Base-by-base conservation (phyloP, 2,113 vertebrate genomes). In the Fulica atra region DNA sequence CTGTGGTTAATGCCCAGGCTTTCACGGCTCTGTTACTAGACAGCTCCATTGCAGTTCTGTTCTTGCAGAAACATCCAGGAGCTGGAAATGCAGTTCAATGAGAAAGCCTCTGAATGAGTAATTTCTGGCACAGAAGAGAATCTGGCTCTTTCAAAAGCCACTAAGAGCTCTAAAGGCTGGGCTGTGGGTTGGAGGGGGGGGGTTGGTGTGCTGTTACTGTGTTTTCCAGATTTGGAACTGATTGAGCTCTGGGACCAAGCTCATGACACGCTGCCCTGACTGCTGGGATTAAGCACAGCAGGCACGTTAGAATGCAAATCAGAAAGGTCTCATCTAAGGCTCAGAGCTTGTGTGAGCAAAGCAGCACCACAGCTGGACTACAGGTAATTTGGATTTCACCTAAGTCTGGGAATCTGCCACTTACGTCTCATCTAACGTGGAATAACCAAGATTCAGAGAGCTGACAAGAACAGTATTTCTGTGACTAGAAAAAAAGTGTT, bases 91-190 rank as follows among this genome's bases (percentile, higher is more conserved):
- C 53, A 42, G 81, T 11, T 85, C 87, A 89, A 2, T 38, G 66
- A 89, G 72, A 80, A 93, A 95, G 65, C 35, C 61, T 57, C 81
- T 91, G 94, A 95, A 95, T 85, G 91, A 85, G 84, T 65, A 40
- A 73, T 88, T 97, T 91, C 93, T 95, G 94, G 93, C 91, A 96
- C 89, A 17, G 74, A 82, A 54, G 28, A 73, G 84, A 89, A 82
- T 7, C 18, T 0, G 38, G 69, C 81, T 74, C 89, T 95, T 95
- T 95, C 83, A 93, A 87, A 97, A 87, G 89, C 91, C 86, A 74
- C 92, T 84, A 60, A 94, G 61, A 95, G 95, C 77, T 76, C 42
- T 8, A 13, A 42, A 48, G 48, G 48, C 21, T 48, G 48, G 48
- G 48, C 21, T 48, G 48, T 48, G 48, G 48, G 21, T 48, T 48